phyloP scores from a whole-genome alignment of 1,140 invertebrate species.

The Oedothorax gibbosus region DNA sequence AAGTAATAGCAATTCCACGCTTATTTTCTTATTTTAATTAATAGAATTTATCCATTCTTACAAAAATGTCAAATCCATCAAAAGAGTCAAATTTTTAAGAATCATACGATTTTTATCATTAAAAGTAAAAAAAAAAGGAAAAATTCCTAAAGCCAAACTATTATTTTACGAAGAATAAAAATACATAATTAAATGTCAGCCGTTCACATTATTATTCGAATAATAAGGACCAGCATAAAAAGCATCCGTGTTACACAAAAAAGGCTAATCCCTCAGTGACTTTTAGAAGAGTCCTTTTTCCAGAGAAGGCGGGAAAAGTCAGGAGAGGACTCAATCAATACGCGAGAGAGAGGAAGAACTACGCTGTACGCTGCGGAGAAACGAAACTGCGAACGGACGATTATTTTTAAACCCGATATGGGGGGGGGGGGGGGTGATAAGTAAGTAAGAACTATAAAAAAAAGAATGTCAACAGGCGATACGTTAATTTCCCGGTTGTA shows the following conservation, averaged over 20 bases:
- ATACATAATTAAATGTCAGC: no score
- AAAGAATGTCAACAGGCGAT: conserved; percentile 40
- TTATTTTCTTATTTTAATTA: no score
- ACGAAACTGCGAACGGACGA: conserved; percentile 35
- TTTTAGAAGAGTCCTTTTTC: not conserved
- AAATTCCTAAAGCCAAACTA: no score
- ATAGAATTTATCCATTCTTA: no score
- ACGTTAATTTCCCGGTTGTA: conserved; percentile 10
- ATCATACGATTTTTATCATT: no score
- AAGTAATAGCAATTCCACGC: no score
- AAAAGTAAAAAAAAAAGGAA: no score
- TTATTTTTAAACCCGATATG: conserved; percentile 57
- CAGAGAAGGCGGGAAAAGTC: conserved; percentile 52
- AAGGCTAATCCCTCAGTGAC: conserved; percentile 40
- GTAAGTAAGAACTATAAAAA: not conserved
- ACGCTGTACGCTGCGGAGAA: conserved; percentile 28
- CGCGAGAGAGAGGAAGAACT: conserved; percentile 39
- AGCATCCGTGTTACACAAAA: not conserved
- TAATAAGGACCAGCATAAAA: no score
- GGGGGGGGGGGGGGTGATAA: not conserved
- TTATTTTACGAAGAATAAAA: no score
- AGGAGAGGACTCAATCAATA: conserved; percentile 54
- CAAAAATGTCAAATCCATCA: no score
- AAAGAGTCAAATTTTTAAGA: no score
- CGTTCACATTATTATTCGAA: no score